Evolutionary conservation across 2,888 invertebrate species (phyloP).

Genomic region (Sturmia bella): DNA sequence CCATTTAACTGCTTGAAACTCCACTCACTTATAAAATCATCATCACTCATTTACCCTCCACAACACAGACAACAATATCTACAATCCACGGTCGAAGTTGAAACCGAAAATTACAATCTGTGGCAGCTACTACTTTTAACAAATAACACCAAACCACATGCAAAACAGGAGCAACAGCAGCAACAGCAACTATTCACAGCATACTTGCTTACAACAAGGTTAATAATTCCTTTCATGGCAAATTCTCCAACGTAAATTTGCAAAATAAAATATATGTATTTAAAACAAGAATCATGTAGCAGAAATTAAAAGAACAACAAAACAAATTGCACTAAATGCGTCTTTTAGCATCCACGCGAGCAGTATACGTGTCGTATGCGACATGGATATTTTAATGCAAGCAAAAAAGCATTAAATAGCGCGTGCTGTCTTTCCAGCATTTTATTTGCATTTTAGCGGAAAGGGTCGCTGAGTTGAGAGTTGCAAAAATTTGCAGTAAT

Average conservation of each 20-base stretch:
- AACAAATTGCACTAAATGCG: conserved; percentile 10
- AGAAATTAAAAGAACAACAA: conserved; percentile 1
- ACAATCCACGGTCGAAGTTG: conserved; percentile 28
- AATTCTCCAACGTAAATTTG: conserved; percentile 8
- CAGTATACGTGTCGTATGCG: background rate
- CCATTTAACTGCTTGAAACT: conserved; percentile 6
- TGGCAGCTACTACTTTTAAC: conserved; percentile 30
- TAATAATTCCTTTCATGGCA: conserved; percentile 2
- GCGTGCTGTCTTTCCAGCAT: conserved; percentile 5
- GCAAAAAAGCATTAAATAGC: conserved; percentile 13
- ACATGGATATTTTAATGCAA: background rate
- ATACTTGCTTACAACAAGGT: conserved; percentile 14
- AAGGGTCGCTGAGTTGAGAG: background rate
- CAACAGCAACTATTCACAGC: background rate
- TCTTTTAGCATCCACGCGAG: background rate
- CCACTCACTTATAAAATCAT: conserved; percentile 17
- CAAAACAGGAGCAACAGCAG: background rate
- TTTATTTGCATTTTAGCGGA: conserved; percentile 3
- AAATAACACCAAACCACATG: conserved; percentile 18
- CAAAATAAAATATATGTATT: conserved; percentile 38
- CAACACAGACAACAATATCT: conserved; percentile 40
- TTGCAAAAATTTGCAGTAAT: conserved; percentile 1
- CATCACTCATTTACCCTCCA: conserved; percentile 23
- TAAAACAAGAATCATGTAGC: conserved; percentile 30
- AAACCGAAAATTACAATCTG: conserved; percentile 60